Evolutionary conservation across 1,140 invertebrate genomes (phyloP).

Genomic region (Macrobrachium nipponense): DNA sequence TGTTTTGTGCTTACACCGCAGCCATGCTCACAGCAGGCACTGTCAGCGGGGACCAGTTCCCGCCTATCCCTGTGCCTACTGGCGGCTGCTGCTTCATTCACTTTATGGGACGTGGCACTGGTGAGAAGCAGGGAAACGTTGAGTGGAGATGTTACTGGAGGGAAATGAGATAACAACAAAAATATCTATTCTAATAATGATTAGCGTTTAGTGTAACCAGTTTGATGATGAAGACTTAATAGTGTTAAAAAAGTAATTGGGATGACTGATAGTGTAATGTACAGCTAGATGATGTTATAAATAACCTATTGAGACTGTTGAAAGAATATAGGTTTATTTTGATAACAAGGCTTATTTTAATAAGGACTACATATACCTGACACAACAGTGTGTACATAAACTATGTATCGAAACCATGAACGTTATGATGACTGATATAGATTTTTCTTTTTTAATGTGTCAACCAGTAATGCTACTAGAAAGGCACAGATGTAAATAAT

Average conservation of each 20-base stretch:
- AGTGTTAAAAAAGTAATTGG: conserved; percentile 52
- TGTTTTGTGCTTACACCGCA: conserved; percentile 41
- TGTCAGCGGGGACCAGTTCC: conserved; percentile 16
- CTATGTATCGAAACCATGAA: conserved; percentile 53
- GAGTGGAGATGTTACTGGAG: conserved; percentile 45
- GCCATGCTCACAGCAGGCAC: conserved; percentile 39
- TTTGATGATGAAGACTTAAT: conserved; percentile 43
- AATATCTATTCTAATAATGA: conserved; percentile 51
- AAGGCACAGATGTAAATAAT: conserved; percentile 49
- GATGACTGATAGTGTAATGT: conserved; percentile 58
- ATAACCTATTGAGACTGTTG: conserved; percentile 63
- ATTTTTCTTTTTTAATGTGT: conserved; percentile 52
- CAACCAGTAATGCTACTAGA: conserved; percentile 34
- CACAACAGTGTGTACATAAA: conserved; percentile 56
- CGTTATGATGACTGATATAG: conserved; percentile 45
- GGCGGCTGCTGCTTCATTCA: conserved; percentile 20
- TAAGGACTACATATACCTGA: conserved; percentile 60
- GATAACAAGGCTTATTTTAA: conserved; percentile 62
- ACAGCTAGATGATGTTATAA: conserved; percentile 63
- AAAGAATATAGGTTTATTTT: conserved; percentile 63
- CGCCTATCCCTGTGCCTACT: conserved; percentile 19
- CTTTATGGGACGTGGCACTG: neutral
- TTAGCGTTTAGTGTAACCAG: conserved; percentile 48
- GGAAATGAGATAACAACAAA: conserved; percentile 36
- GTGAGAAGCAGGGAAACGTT: conserved; percentile 23